phyloP scores from a whole-genome alignment of 2,113 vertebrate genomes.

The Callocephalon fimbriatum region DNA sequence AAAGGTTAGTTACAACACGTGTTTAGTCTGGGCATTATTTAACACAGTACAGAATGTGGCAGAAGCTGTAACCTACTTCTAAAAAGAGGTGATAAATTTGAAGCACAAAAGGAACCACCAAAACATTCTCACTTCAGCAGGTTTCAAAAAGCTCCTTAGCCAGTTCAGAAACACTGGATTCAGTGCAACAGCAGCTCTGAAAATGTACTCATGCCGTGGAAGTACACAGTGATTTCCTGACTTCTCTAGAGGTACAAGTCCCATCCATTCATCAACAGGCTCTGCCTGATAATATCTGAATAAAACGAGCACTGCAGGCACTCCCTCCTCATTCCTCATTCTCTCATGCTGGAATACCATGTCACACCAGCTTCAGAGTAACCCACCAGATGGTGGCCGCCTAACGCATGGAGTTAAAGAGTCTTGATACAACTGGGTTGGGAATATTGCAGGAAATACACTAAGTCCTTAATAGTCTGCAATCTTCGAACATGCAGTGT shows the following conservation, averaged over 20 bases:
- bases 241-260: neutral
- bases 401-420: accelerated
- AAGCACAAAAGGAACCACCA: constrained; percentile 1
- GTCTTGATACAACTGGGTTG: accelerated
- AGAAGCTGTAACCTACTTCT: neutral
- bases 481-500: neutral
- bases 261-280: accelerated
- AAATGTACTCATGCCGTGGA: accelerated
- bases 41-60: neutral
- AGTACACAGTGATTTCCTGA: accelerated
- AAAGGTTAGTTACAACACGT: neutral
- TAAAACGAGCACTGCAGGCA: neutral
- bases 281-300: accelerated
- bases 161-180: neutral
- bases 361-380: neutral
- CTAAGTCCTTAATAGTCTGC: neutral
- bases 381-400: accelerated
- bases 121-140: neutral
- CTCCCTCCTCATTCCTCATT: neutral
- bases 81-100: neutral
- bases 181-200: neutral
- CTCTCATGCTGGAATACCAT: accelerated
- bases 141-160: neutral
- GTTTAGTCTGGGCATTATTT: neutral
- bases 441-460: neutral